These are phyloP conservation scores for Oceanodroma leucorhoa DNA, from an alignment of 2,797 vertebrate genomes.

Conservation along the genomic window DNA sequence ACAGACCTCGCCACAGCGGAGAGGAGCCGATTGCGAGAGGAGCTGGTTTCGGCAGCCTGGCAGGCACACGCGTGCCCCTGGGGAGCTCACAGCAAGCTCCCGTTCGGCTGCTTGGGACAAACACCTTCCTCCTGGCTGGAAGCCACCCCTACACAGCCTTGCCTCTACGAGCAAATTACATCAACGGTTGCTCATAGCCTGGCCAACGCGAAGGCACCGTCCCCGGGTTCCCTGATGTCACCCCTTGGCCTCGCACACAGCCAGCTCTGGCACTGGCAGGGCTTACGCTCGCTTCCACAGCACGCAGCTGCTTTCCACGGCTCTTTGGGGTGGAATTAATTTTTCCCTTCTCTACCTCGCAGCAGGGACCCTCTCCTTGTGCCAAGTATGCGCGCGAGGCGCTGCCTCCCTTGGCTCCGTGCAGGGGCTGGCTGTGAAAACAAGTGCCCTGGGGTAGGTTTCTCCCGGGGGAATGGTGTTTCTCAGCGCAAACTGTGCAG, in stretches of 20 bases:
- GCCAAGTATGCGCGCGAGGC: background rate
- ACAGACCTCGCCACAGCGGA: fast-evolving
- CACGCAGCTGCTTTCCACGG: constrained; percentile 7
- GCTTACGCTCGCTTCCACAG: background rate
- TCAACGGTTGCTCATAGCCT: background rate
- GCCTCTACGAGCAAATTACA: background rate
- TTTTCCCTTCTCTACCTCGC: background rate
- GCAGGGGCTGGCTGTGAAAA: background rate
- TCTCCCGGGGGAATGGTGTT: background rate
- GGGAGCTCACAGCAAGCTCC: background rate
- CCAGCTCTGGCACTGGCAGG: background rate
- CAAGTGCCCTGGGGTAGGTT: background rate
- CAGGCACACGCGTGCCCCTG: fast-evolving
- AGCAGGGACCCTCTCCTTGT: background rate
- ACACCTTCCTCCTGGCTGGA: background rate
- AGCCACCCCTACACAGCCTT: background rate
- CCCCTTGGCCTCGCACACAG: background rate
- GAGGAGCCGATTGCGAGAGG: background rate
- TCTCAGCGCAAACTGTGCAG: background rate
- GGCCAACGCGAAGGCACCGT: background rate
- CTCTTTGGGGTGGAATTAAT: background rate
- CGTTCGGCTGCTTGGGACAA: background rate
- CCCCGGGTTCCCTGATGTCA: constrained; percentile 42
- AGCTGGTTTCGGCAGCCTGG: background rate
- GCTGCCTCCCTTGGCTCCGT: background rate